A percentile compares a stretch with the other conserved stretches of the same genome.
Conservation (phyloP, 2,797 vertebrate species). For the Scyliorhinus canicula region DNA sequence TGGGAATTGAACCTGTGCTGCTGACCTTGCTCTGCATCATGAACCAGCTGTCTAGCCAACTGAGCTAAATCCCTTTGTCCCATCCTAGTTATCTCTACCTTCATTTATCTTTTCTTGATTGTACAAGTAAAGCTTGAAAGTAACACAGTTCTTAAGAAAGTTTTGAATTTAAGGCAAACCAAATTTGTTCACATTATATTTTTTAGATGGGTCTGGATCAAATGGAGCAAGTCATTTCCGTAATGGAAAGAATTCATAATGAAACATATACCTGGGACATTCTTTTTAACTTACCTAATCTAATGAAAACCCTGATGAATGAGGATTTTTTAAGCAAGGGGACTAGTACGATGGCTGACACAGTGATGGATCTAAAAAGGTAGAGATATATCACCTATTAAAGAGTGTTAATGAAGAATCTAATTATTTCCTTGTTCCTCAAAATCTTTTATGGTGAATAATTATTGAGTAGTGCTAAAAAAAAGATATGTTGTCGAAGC, state of each 20-base stretch:
- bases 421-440: neutral
- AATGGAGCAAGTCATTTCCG: conserved; percentile 49
- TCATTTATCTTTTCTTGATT: neutral
- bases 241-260: conserved; percentile 51
- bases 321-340: conserved; percentile 38
- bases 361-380: conserved; percentile 7
- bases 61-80: too few species aligned
- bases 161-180: neutral
- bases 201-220: conserved; percentile 52
- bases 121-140: conserved; percentile 12
- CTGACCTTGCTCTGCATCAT: too few species aligned
- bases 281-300: conserved; percentile 44
- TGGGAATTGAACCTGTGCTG: too few species aligned
- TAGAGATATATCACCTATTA: neutral
- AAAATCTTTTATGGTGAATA: neutral
- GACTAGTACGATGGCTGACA: neutral
- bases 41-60: too few species aligned
- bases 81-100: neutral
- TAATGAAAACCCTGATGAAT: neutral
- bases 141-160: neutral
- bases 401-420: neutral
- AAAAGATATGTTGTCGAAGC: too few species aligned
- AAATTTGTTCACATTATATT: neutral
- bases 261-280: conserved; percentile 54
- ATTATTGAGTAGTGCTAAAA: too few species aligned